Conservation (phyloP, 2,113 vertebrate genomes). For the Hippopotamus amphibius region DNA sequence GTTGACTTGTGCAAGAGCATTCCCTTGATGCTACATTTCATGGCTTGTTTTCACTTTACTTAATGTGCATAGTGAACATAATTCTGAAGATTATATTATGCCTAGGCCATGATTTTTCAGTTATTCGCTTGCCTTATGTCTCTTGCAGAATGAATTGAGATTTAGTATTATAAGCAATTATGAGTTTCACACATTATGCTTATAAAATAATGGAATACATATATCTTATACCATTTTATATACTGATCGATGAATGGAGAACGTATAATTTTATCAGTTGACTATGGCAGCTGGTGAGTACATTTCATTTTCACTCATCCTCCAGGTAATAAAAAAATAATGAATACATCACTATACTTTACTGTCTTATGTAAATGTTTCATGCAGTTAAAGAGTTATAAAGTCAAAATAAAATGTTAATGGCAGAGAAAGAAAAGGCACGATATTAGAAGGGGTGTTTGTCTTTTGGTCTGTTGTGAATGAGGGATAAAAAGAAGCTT, state of each 20-base stretch:
- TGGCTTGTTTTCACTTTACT: slow-evolving; percentile 67
- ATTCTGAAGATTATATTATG: slow-evolving; percentile 65
- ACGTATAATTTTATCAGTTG: slow-evolving; percentile 77
- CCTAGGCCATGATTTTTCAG: slow-evolving; percentile 55
- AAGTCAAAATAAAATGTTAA: slow-evolving; percentile 81
- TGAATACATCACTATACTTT: slow-evolving; percentile 78
- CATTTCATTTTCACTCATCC: slow-evolving; percentile 79
- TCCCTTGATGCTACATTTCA: slow-evolving; percentile 59
- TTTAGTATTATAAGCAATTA: slow-evolving; percentile 74
- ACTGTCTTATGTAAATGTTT: slow-evolving; percentile 81
- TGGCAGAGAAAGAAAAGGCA: slow-evolving; percentile 64
- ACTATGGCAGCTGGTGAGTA: slow-evolving; percentile 71
- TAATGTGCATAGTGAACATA: slow-evolving; percentile 65
- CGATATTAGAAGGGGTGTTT: not conserved
- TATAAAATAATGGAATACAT: slow-evolving; percentile 72
- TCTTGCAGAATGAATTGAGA: slow-evolving; percentile 53
- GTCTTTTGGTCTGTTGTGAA: slow-evolving; percentile 34
- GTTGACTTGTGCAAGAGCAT: not conserved
- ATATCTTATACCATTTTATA: slow-evolving; percentile 52
- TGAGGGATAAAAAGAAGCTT: slow-evolving; percentile 32
- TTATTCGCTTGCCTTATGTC: slow-evolving; percentile 16
- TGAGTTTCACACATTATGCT: slow-evolving; percentile 59
- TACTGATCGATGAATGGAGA: slow-evolving; percentile 62
- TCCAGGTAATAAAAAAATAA: slow-evolving; percentile 81
- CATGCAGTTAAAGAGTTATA: slow-evolving; percentile 78